Evolutionary conservation across 2,888 invertebrate genomes (phyloP).

Genomic region (Leptinotarsa rubiginosa): DNA sequence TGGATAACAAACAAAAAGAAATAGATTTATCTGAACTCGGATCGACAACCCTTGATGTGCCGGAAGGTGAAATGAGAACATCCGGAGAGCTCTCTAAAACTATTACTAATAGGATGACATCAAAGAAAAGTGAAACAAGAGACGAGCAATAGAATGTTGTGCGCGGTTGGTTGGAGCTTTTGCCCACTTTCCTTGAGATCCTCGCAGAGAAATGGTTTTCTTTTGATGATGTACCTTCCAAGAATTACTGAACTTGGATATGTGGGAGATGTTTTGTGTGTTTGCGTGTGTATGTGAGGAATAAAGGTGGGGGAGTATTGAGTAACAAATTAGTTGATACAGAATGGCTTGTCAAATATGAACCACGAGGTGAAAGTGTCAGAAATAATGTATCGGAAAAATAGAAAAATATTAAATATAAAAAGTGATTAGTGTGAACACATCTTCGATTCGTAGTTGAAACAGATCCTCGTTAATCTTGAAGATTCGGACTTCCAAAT

Average conservation of each 20-base stretch:
- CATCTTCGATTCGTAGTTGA: too few relatives aligned
- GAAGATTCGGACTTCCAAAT: too few relatives aligned
- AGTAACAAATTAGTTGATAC: too few relatives aligned
- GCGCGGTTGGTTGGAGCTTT: slow-evolving; percentile 1
- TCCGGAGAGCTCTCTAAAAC: slow-evolving; percentile 5
- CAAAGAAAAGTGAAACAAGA: slow-evolving; percentile 2
- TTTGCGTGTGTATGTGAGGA: neutral
- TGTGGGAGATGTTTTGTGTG: neutral
- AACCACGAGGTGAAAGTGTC: too few relatives aligned
- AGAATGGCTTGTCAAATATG: too few relatives aligned
- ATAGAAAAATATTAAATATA: too few relatives aligned
- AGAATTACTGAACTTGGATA: neutral
- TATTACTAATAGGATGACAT: slow-evolving; percentile 13
- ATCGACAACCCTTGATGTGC: neutral
- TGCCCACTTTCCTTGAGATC: neutral
- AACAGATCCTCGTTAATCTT: too few relatives aligned
- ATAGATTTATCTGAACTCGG: neutral
- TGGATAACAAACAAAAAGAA: neutral
- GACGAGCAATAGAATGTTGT: neutral
- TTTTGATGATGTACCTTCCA: neutral
- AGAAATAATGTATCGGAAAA: too few relatives aligned
- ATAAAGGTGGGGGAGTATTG: neutral
- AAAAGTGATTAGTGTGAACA: too few relatives aligned
- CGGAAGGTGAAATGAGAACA: slow-evolving; percentile 9
- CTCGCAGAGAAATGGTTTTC: neutral